These are phyloP conservation scores for Zosterops hypoxanthus DNA, from an alignment of 2,113 vertebrate genomes.

Conservation along the genomic window DNA sequence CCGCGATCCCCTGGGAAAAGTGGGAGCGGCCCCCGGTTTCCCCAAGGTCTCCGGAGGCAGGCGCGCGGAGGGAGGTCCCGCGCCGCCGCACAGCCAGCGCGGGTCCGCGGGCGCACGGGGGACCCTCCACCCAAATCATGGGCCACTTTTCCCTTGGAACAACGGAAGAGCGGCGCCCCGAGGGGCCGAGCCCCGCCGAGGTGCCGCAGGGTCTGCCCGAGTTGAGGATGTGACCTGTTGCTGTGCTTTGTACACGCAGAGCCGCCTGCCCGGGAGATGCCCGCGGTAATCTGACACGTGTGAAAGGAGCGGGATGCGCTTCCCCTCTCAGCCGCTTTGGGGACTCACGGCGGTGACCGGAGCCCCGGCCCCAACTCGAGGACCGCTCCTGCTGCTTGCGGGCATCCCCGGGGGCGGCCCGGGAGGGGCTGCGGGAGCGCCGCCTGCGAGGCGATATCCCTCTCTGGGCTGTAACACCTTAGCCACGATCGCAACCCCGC, in stretches of 20 bases:
- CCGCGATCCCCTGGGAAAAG: not conserved
- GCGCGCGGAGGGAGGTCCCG: rapidly evolving
- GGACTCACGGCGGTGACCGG: rapidly evolving
- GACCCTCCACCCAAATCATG: not conserved
- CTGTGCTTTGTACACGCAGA: not conserved
- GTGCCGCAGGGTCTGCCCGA: not conserved
- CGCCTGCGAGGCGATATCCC: not conserved
- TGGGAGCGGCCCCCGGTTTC: not conserved
- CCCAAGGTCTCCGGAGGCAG: not conserved
- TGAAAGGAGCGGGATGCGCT: not conserved
- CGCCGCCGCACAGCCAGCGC: too few relatives aligned
- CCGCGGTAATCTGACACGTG: not conserved
- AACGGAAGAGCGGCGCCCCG: rapidly evolving
- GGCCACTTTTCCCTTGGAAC: too few relatives aligned
- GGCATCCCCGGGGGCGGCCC: too few relatives aligned
- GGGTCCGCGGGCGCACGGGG: not conserved
- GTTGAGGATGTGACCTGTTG: not conserved
- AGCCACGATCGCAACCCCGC: rapidly evolving
- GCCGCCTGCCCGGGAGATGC: too few relatives aligned
- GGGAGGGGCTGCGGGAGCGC: not conserved
- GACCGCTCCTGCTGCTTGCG: not conserved
- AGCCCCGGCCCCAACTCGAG: rapidly evolving
- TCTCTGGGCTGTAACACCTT: not conserved
- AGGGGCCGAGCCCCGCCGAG: not conserved
- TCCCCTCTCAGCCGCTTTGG: not conserved